A percentile compares a stretch with the other conserved stretches of the same genome.
Evolutionary conservation across 2,113 vertebrate species (phyloP).

Genomic region (Prolemur simus): DNA sequence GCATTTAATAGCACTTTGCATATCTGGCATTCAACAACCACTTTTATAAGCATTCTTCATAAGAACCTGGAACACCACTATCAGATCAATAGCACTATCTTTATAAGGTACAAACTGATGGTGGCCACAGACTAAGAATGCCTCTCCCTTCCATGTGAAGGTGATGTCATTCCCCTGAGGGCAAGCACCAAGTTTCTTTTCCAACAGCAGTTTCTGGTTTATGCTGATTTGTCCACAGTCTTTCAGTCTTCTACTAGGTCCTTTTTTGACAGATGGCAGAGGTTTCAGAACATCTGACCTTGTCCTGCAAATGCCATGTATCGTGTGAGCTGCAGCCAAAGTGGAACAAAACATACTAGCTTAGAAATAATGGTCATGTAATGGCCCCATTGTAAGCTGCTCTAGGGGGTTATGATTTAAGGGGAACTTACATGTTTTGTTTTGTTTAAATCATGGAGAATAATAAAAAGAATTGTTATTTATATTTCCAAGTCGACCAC

Average conservation of each 20-base stretch:
- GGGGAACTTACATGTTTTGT: neutral
- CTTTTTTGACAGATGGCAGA: neutral
- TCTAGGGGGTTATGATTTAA: neutral
- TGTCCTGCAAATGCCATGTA: neutral
- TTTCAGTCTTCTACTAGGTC: neutral
- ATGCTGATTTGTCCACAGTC: neutral
- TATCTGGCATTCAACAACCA: neutral
- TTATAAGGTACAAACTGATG: slow-evolving; percentile 4
- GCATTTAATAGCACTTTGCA: neutral
- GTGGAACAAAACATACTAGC: neutral
- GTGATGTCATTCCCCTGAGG: neutral
- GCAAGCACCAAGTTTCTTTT: neutral
- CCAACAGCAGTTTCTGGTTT: neutral
- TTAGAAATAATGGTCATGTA: neutral
- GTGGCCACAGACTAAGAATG: neutral
- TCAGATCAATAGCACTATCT: neutral
- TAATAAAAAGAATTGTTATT: slow-evolving; percentile 11
- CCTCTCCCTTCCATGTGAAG: neutral
- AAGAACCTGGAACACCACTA: neutral
- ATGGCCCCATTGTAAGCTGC: neutral
- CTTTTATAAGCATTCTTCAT: slow-evolving; percentile 10
- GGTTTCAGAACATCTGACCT: neutral
- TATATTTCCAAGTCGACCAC: neutral
- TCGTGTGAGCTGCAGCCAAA: neutral
- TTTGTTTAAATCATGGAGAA: neutral